Evolutionary conservation across 1,140 invertebrate species (phyloP), one percentile per base, ranked within the genome.

Genomic region (Paracyclopina nana): DNA sequence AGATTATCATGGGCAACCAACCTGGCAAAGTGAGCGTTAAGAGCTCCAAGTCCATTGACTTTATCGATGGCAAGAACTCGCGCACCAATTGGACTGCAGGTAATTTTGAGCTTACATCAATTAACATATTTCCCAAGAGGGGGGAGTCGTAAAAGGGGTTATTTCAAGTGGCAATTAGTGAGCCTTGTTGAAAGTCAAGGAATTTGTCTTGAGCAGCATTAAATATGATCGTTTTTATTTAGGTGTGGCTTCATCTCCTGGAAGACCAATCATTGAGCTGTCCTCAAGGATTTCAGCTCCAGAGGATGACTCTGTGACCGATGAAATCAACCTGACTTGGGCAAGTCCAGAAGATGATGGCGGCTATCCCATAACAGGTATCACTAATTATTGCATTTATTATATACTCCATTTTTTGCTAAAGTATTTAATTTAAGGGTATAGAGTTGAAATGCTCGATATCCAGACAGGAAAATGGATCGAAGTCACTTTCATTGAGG

Each of bases 311-410:
- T 18, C 31, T 38, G 41, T 52, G 38, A 52, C 50, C 22, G 50
- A 52, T 27, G 50, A 52, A 27, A 52, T 52, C 27, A 52, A 52
- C 26, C 31, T 52, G 12, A 44, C 50, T 8, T 52, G 50, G 50
- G 27, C 38, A 14, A 26, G 22, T 9, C 50, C 50, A 45, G 22
- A 52, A 40, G 50, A 52, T 45, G 50, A 52, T 52, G 50, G 50
- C 5, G 50, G 50, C 9, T 52, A 46, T 40, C 50, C 50, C 42
- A 52, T 52, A 14, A 52, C 41, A 45, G 45, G 34, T 38, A 20
- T 38, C 34, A n/a, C 34, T 38, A 16, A 16, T 38, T 20, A 38
- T 16, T 38, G n/a, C 34, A n/a, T 38, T 8, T 38, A n/a, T 38
- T n/a, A 20, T 16, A 38, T 38, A 16, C n/a, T n/a, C 34, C 34